phyloP scores from a whole-genome alignment of 2,113 vertebrate species.

The Pristiophorus japonicus region DNA sequence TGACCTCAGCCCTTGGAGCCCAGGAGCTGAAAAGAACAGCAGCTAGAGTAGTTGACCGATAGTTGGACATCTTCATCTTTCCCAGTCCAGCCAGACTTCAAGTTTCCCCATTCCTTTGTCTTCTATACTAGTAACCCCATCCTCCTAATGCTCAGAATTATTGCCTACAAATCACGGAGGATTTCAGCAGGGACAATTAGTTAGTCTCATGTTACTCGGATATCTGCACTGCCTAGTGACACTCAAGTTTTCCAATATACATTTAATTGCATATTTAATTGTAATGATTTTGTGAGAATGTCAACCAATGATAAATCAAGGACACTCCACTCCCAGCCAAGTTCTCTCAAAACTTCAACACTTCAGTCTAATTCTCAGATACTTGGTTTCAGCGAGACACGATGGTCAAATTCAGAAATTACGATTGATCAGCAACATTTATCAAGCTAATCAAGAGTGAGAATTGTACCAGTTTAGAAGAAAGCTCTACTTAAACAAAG shows the following conservation, averaged over 20 bases:
- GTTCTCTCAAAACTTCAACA: background rate
- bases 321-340: background rate
- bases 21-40: background rate
- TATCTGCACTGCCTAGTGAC: no score
- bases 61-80: background rate
- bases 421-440: background rate
- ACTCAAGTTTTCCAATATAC: no score
- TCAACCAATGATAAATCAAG: background rate
- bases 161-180: background rate
- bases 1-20: background rate
- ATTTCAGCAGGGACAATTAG: background rate
- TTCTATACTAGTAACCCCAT: background rate
- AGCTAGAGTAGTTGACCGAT: background rate
- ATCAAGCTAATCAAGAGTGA: background rate
- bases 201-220: no score
- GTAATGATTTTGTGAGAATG: no score
- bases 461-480: background rate
- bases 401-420: background rate
- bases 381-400: background rate
- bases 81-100: background rate
- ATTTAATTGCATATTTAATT: no score
- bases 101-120: background rate
- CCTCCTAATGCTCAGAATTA: background rate
- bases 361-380: background rate
- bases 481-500: background rate